Evolutionary conservation across 2,113 vertebrate species (phyloP).

Genomic region (Podarcis cretensis): DNA sequence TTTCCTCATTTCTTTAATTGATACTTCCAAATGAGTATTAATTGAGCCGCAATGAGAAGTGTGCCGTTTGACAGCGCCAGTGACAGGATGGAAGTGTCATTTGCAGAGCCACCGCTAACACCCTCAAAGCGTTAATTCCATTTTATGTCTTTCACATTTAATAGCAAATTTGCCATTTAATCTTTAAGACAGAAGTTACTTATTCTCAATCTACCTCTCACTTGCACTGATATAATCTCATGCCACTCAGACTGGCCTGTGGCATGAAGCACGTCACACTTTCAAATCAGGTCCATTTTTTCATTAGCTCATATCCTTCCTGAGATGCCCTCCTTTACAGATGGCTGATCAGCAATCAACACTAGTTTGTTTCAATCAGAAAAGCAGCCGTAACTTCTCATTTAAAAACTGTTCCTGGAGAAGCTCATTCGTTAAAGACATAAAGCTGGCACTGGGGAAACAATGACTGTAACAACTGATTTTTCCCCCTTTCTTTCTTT

Average conservation of each 20-base stretch:
- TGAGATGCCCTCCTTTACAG: constrained; percentile 89
- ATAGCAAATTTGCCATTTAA: constrained; percentile 77
- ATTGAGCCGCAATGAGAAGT: constrained; percentile 59
- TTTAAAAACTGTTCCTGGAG: constrained; percentile 79
- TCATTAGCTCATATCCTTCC: constrained; percentile 89
- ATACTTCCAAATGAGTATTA: constrained; percentile 61
- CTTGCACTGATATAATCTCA: constrained; percentile 67
- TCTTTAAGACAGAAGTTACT: constrained; percentile 81
- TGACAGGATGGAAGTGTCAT: constrained; percentile 53
- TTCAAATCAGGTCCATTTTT: constrained; percentile 90
- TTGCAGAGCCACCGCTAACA: constrained; percentile 60
- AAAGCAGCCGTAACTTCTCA: constrained; percentile 84
- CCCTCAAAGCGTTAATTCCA: constrained; percentile 73
- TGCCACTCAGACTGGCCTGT: constrained; percentile 72
- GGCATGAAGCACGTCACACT: constrained; percentile 81
- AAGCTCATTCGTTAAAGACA: constrained; percentile 68
- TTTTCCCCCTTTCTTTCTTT: constrained; percentile 15
- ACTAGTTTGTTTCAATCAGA: constrained; percentile 93
- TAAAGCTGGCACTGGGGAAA: constrained; percentile 66
- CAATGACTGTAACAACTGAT: constrained; percentile 54
- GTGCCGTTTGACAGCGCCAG: constrained; percentile 57
- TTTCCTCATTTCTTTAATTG: constrained; percentile 58
- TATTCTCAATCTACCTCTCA: constrained; percentile 77
- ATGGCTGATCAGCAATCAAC: constrained; percentile 93
- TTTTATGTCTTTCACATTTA: constrained; percentile 79